phyloP scores from a whole-genome alignment of 35 echinoderm and acorn worm species.

The Ophioderma brevispina region DNA sequence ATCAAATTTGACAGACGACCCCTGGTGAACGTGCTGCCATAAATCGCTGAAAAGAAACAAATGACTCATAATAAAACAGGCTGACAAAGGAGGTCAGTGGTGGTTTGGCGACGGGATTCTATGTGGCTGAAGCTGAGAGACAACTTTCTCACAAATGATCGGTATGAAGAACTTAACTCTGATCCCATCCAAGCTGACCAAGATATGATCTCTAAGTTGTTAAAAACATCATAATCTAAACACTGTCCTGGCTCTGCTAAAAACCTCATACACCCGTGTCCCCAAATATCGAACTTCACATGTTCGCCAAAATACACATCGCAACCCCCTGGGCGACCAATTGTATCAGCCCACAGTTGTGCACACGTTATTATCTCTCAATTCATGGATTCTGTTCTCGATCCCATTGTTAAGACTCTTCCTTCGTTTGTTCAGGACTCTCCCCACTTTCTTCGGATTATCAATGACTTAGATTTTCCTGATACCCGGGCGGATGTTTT shows the following conservation, averaged over 20 bases:
- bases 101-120: slow-evolving; percentile 38
- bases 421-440: slow-evolving; percentile 50
- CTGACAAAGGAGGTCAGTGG: slow-evolving; percentile 42
- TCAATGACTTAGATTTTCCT: slow-evolving; percentile 11
- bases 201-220: neutral
- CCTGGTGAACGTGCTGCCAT: neutral
- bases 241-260: neutral
- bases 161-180: neutral
- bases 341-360: slow-evolving; percentile 31
- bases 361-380: neutral
- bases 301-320: slow-evolving; percentile 51
- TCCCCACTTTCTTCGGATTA: slow-evolving; percentile 15
- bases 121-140: neutral
- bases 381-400: slow-evolving; percentile 31
- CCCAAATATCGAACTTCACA: slow-evolving; percentile 23
- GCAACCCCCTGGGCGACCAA: slow-evolving; percentile 37
- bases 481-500: neutral
- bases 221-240: slow-evolving; percentile 5
- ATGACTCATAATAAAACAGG: neutral
- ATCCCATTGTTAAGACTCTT: slow-evolving; percentile 20
- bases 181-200: slow-evolving; percentile 34
- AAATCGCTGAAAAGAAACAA: neutral
- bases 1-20: neutral
- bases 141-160: slow-evolving; percentile 16
- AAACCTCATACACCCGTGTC: neutral